Conservation (phyloP, 2,113 vertebrate genomes). For the Tautogolabrus adspersus region DNA sequence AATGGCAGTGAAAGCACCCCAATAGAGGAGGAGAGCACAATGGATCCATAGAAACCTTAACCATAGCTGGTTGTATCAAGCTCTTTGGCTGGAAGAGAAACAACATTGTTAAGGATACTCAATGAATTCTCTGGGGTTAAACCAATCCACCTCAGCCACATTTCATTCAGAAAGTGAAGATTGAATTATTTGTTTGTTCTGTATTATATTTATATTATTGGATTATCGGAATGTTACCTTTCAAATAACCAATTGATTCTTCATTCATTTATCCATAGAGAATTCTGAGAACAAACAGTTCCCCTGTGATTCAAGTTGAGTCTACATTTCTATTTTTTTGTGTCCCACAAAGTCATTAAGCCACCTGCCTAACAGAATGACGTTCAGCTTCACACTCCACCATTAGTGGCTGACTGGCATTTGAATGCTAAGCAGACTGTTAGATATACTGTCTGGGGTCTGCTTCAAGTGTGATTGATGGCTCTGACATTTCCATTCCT, state of each 20-base stretch:
- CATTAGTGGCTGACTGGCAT: conserved; percentile 60
- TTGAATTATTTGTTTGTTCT: conserved; percentile 8
- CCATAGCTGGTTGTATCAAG: conserved; percentile 62
- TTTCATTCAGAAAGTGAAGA: conserved; percentile 29
- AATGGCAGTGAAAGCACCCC: conserved; percentile 75
- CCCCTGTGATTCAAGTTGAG: conserved; percentile 24
- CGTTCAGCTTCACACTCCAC: conserved; percentile 59
- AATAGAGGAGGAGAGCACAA: conserved; percentile 71
- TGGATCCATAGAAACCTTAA: conserved; percentile 66
- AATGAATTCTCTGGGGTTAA: conserved; percentile 25
- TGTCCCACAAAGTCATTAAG: conserved; percentile 50
- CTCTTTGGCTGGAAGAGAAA: conserved; percentile 63
- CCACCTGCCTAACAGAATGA: conserved; percentile 44
- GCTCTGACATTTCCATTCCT: conserved; percentile 85
- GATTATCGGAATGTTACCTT: not conserved
- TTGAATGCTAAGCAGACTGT: conserved; percentile 77
- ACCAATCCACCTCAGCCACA: conserved; percentile 24
- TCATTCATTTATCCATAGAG: conserved; percentile 7
- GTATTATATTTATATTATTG: conserved; percentile 17
- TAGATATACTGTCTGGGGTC: conserved; percentile 66
- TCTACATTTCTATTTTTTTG: conserved; percentile 9
- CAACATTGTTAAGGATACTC: conserved; percentile 45
- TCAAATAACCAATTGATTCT: not conserved
- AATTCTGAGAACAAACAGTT: not conserved
- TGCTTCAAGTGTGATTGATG: conserved; percentile 82